Evolutionary conservation across 2,888 invertebrate genomes (phyloP), one percentile per base, ranked within the genome.

Genomic region (Myopa tessellatipennis): DNA sequence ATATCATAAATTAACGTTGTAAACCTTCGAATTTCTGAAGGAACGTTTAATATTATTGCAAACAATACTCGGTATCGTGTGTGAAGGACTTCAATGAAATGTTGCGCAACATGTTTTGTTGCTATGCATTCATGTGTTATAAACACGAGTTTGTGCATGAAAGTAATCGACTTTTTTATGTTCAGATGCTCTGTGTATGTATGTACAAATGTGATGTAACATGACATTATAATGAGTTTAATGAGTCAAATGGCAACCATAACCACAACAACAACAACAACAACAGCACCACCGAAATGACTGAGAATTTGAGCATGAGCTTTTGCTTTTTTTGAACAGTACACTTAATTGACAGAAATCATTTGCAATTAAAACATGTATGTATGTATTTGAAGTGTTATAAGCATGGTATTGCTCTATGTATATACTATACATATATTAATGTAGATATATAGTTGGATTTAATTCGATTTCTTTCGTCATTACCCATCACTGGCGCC

Each of bases 401-500:
- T n/a, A n/a, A n/a, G n/a, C n/a, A n/a, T n/a, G n/a, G n/a, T n/a
- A n/a, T n/a, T n/a, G n/a, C n/a, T n/a, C n/a, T n/a, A n/a, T n/a
- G n/a, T n/a, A n/a, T n/a, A n/a, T 10, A 18, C n/a, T 40, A 8
- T 50, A 8, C 50, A 58, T 5, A 16, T 5, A n/a, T 58, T 7
- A 58, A 10, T 16, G 58, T 8, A 55, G 58, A 18, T 8, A 36
- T 72, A 4, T 8, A 50, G 34, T 73, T 73, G 12, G n/a, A 4
- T n/a, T 67, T 67, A 50, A n/a, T n/a, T 45, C 26, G 18, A 40
- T 68, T n/a, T 68, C 14, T 16, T 12, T 18, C n/a, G 50, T 73
- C 50, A 76, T 83, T 88, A 89, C 89, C 89, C 87, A 89, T 88
- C 63, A 88, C 89, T 82, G 89, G 89, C 82, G 89, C 89, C 86